Evolutionary conservation across 2,797 vertebrate species (phyloP), one percentile per base, ranked within the genome.

Genomic region (Tokudaia muenninki): DNA sequence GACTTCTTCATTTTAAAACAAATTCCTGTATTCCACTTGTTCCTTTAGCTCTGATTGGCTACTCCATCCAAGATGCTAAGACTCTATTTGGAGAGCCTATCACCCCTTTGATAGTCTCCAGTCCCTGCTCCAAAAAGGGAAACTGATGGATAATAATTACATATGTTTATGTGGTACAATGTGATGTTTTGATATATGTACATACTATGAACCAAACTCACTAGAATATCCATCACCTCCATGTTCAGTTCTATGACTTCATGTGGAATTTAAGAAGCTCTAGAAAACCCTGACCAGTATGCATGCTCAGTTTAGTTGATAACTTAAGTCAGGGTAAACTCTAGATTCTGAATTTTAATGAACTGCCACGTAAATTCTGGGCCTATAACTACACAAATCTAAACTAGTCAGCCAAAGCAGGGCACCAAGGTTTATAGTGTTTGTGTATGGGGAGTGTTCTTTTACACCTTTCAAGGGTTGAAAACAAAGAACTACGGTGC

Each of bases 1-100:
- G 75, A 16, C 44, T 80, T 52, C 47, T 24, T 52, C 34, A 44
- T 93, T 82, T 79, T 91, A 84, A 86, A 94, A 87, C 13, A n/a
- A 81, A 92, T 22, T 50, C 16, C 34, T 50, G 22, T 10, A 41
- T 57, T 16, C 14, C 24, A 16, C 67, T 82, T 82, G 37, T 34
- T 26, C 29, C 19, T 29, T 77, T 47, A 89, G 63, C 8, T 44
- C 59, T 87, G 41, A 52, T 47, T 41, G n/a, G 11, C 61, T 14
- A 21, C 29, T 90, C 14, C 83, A 1, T 65, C 17, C 74, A 92
- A 93, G 80, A 94, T 57, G 47, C 82, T 16, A 52, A 65, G 65
- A 9, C 24, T 77, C 34, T 75, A 70, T 16, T 4, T 90, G 44
- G 55, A 37, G 67, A 80, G n/a, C 12, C 13, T 41, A 47, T 50